Evolutionary conservation across 2,797 vertebrate genomes (phyloP), one percentile per base, ranked within the genome.

Genomic region (Crenuchus spilurus): DNA sequence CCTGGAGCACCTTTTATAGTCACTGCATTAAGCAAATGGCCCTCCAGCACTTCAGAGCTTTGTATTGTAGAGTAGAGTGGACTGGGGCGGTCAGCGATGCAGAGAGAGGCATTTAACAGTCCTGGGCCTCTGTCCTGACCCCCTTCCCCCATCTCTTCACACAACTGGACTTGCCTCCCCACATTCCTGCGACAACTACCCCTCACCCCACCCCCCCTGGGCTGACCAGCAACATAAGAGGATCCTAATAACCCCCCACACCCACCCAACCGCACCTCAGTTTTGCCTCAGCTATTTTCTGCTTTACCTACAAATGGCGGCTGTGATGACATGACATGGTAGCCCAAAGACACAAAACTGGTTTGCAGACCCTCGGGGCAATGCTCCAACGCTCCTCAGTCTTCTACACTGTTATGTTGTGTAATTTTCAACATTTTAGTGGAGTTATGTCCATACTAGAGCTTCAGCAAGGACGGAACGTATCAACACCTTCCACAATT

Each of bases 121-220:
- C 57, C 54, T 18, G 70, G 68, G 71, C 30, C 65, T 31, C 61
- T 60, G 55, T 77, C 61, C 79, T 74, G 61, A 48, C 75, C 39
- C 77, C 79, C 81, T 71, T 76, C 73, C 75, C 76, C 82, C 79
- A 80, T 26, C 58, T 30, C 37, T 52, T 64, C 69, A 55, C 75
- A 77, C 66, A 76, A 79, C 68, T 72, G 87, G 92, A 92, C 92
- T 89, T 90, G 92, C 92, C 91, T 93, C 91, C 88, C 92, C 86
- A 88, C 94, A 96, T 96, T 95, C 95, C 94, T 91, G 88, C 85
- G 83, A 84, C 90, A 80, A 70, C 65, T 68, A 66, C 71, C 54
- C 66, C 54, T 70, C 24, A 24, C 75, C 74, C 54, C 76, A 86
- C 86, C 86, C 85, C 88, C 85, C 41, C 81, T 18, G 5, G 18